These are phyloP conservation scores for Apotomis betuletana DNA, from an alignment of 2,888 invertebrate genomes.

Conservation along the genomic window DNA sequence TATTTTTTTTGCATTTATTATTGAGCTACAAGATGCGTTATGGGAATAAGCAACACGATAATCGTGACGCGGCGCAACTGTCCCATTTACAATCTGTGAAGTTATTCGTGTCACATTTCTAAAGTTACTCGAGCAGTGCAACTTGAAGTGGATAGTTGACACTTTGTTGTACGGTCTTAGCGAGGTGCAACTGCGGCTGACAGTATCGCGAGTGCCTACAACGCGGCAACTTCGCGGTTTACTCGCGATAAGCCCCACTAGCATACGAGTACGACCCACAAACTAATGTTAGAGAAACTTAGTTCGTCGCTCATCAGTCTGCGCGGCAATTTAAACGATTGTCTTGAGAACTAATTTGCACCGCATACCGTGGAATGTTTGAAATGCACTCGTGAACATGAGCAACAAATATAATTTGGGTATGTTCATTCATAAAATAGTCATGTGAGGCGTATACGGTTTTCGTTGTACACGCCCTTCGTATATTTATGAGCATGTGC, in stretches of 20 bases:
- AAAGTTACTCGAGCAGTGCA: constrained; percentile 50
- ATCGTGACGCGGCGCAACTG: constrained; percentile 42
- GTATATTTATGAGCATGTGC: too few relatives aligned
- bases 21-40: not conserved
- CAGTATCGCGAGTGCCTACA: constrained; percentile 54
- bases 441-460: not conserved
- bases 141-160: constrained; percentile 70
- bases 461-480: not conserved
- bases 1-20: too few relatives aligned
- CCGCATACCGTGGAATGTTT: constrained; percentile 40
- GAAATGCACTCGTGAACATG: constrained; percentile 28
- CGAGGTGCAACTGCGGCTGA: constrained; percentile 62
- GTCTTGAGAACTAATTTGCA: constrained; percentile 46
- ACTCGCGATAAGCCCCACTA: constrained; percentile 56
- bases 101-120: constrained; percentile 63
- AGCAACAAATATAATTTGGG: constrained; percentile 16
- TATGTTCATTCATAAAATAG: constrained; percentile 8
- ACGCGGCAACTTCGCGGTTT: constrained; percentile 54
- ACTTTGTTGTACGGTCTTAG: constrained; percentile 72
- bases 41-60: constrained; percentile 32
- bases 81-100: constrained; percentile 60
- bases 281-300: constrained; percentile 53
- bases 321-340: constrained; percentile 48
- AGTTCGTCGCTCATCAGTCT: constrained; percentile 53
- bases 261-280: constrained; percentile 53